These are phyloP conservation scores for Pedionomus torquatus DNA, from an alignment of 2,113 vertebrate species.

Conservation along the genomic window DNA sequence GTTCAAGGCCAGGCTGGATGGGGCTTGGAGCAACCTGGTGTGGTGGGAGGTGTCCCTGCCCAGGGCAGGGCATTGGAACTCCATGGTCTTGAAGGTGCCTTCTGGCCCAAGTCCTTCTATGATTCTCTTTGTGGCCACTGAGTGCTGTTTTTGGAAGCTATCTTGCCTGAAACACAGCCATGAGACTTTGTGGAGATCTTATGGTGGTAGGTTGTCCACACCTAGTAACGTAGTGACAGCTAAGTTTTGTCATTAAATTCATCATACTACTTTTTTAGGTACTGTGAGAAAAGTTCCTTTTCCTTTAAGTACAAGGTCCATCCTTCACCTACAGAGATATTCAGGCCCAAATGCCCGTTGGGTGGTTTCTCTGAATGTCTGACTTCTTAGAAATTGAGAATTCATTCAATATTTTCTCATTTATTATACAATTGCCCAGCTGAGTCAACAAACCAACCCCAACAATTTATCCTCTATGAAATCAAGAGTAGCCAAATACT, in stretches of 20 bases:
- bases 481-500: background rate
- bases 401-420: background rate
- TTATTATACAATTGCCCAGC: background rate
- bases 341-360: background rate
- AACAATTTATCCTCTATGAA: background rate
- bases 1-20: too few relatives aligned
- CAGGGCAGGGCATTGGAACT: too few relatives aligned
- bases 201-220: background rate
- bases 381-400: background rate
- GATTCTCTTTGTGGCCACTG: rapidly evolving
- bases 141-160: background rate
- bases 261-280: background rate
- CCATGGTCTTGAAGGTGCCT: too few relatives aligned
- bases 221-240: rapidly evolving
- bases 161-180: background rate
- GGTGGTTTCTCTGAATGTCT: background rate
- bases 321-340: background rate
- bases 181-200: background rate
- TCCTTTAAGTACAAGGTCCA: background rate
- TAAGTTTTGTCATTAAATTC: background rate
- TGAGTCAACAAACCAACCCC: background rate
- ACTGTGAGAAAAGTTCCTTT: background rate
- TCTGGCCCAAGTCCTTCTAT: too few relatives aligned
- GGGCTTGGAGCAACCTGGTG: too few relatives aligned
- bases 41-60: too few relatives aligned